These are phyloP conservation scores for Acanthiza pusilla DNA, from an alignment of 2,797 vertebrate genomes.

Conservation along the genomic window DNA sequence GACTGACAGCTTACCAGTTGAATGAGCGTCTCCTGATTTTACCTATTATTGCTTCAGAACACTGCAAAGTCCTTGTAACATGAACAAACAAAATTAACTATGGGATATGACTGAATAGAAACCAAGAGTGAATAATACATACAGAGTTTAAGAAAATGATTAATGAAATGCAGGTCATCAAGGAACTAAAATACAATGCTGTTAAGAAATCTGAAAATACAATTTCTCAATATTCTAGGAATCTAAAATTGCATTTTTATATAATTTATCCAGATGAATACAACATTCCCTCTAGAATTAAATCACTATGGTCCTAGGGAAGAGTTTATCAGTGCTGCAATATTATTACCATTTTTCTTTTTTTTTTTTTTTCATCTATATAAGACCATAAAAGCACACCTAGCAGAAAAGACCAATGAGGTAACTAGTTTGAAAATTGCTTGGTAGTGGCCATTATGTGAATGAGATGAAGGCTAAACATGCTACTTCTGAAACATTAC, in stretches of 20 bases:
- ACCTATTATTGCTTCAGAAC: constrained; percentile 37
- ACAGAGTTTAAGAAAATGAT: neutral
- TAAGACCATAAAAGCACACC: neutral
- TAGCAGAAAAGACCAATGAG: neutral
- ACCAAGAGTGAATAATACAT: constrained; percentile 1
- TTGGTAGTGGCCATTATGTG: neutral
- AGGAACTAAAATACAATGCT: neutral
- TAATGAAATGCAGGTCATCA: constrained; percentile 38
- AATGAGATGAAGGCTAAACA: neutral
- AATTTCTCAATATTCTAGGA: neutral
- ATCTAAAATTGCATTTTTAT: neutral
- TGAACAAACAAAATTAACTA: constrained; percentile 64
- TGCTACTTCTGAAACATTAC: neutral
- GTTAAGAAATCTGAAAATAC: neutral
- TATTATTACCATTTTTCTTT: neutral
- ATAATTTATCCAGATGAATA: neutral
- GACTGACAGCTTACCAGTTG: constrained; percentile 64
- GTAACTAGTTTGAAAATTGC: neutral
- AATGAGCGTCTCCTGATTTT: constrained; percentile 62
- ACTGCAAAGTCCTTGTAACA: constrained; percentile 28
- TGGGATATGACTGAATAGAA: constrained; percentile 22
- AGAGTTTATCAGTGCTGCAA: neutral
- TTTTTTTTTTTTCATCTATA: neutral
- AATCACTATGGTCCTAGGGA: neutral
- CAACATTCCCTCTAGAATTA: neutral